Conservation (phyloP, 2,797 vertebrate species). For the Ctenopoma multispine region DNA sequence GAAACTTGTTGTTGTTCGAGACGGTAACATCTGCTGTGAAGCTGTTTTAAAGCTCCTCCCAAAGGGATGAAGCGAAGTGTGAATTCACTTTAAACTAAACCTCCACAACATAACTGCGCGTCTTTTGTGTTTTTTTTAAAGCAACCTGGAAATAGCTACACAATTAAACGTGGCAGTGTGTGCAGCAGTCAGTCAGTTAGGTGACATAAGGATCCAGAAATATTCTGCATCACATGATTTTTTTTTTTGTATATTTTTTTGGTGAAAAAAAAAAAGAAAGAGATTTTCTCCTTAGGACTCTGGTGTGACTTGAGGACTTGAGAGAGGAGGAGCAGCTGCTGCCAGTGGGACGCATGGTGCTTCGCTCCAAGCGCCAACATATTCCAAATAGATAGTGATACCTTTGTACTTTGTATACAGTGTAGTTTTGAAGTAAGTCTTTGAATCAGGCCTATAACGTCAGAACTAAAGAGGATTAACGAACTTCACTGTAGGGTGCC, state of each 20-base stretch:
- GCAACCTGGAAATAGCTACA: background rate
- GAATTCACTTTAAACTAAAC: constrained; percentile 33
- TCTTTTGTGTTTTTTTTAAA: background rate
- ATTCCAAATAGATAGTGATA: too few relatives aligned
- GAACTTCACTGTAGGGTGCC: background rate
- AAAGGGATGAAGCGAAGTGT: constrained; percentile 17
- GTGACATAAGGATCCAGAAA: background rate
- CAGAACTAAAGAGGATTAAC: too few relatives aligned
- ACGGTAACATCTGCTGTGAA: constrained; percentile 71
- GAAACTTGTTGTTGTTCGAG: constrained; percentile 61
- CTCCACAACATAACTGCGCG: background rate
- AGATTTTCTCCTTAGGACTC: background rate
- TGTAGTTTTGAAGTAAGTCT: too few relatives aligned
- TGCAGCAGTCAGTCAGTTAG: background rate
- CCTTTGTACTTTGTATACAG: too few relatives aligned
- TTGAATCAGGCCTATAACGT: too few relatives aligned
- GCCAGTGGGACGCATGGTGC: constrained; percentile 39
- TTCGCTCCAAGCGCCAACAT: constrained; percentile 49
- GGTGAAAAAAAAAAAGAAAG: constrained; percentile 14
- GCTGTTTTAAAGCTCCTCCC: constrained; percentile 57
- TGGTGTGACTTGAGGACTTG: constrained; percentile 13
- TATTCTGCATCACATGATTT: background rate
- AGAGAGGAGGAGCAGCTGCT: constrained; percentile 70
- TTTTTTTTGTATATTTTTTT: background rate
- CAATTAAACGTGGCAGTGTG: background rate